Evolutionary conservation across 30 jellyfish, hydroid and myxozoan genomes (phyloP).

Genomic region (Sanderia malayensis): DNA sequence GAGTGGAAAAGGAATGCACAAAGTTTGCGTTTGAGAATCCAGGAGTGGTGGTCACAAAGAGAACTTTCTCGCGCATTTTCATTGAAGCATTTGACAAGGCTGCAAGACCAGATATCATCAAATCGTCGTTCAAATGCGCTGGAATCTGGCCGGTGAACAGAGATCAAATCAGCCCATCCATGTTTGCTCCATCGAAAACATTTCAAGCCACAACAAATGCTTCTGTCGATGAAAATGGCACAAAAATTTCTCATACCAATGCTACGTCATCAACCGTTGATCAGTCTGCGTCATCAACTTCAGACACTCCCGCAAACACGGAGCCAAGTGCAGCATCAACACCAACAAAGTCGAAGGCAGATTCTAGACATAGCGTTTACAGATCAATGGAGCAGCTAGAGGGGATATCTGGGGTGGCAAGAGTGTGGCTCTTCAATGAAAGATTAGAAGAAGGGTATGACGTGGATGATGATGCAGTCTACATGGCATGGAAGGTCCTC

Average conservation of each 20-base stretch:
- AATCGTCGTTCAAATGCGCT: slow-evolving; percentile 18
- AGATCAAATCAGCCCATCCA: slow-evolving; percentile 7
- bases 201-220: background rate
- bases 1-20: slow-evolving; percentile 1
- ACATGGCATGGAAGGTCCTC: slow-evolving; percentile 24
- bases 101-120: slow-evolving; percentile 41
- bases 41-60: background rate
- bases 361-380: slow-evolving; percentile 4
- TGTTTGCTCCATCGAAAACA: slow-evolving; percentile 28
- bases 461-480: slow-evolving; percentile 29
- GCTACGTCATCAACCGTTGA: background rate
- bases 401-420: background rate
- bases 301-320: too few species aligned
- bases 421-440: slow-evolving; percentile 8
- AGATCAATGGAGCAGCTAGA: slow-evolving; percentile 14
- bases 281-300: too few species aligned
- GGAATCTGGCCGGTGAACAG: slow-evolving; percentile 47
- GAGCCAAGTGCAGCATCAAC: slow-evolving; percentile 10
- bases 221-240: too few species aligned
- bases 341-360: slow-evolving; percentile 11
- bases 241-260: background rate
- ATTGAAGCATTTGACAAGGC: slow-evolving; percentile 13
- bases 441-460: slow-evolving; percentile 32
- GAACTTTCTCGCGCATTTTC: slow-evolving; percentile 1
- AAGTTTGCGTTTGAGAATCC: background rate